Percentiles rank a stretch among this genome's conserved stretches.
phyloP scores from a whole-genome alignment of 2,797 vertebrate genomes.

The Borostomias antarcticus region DNA sequence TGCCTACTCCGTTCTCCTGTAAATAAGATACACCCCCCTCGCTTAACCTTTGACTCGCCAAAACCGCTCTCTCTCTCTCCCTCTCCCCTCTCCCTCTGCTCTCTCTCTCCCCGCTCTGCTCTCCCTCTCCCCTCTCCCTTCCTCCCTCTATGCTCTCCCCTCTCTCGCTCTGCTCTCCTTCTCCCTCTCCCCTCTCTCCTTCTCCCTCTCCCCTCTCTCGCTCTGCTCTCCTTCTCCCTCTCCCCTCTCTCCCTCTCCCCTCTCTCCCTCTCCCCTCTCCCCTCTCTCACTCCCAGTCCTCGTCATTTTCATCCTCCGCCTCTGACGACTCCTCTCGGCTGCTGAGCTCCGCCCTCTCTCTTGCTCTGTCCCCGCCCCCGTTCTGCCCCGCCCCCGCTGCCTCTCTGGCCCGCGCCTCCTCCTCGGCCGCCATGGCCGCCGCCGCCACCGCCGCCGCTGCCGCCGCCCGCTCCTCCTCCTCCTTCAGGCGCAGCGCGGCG shows the following conservation, averaged over 20 bases:
- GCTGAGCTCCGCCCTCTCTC: slow-evolving; percentile 71
- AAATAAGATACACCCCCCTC: too few species aligned
- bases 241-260: slow-evolving; percentile 7
- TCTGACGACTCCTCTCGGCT: slow-evolving; percentile 73
- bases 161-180: not conserved
- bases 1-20: too few species aligned
- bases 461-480: slow-evolving; percentile 70
- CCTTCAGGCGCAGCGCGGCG: slow-evolving; percentile 79
- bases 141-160: too few species aligned
- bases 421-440: slow-evolving; percentile 23
- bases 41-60: too few species aligned
- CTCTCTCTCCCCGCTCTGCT: too few species aligned
- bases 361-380: slow-evolving; percentile 20
- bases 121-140: too few species aligned
- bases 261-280: slow-evolving; percentile 1
- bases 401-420: not conserved
- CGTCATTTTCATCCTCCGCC: slow-evolving; percentile 71
- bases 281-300: slow-evolving; percentile 77
- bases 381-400: slow-evolving; percentile 38
- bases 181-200: slow-evolving; percentile 10
- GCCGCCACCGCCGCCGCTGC: slow-evolving; percentile 34
- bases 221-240: slow-evolving; percentile 12
- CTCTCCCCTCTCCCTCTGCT: too few species aligned
- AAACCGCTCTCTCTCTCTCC: too few species aligned
- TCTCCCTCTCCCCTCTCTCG: slow-evolving; percentile 34